A percentile compares a stretch with the other conserved stretches of the same genome.
These are phyloP conservation scores for Cairina moschata DNA, from an alignment of 2,113 vertebrate genomes.

Conservation along the genomic window DNA sequence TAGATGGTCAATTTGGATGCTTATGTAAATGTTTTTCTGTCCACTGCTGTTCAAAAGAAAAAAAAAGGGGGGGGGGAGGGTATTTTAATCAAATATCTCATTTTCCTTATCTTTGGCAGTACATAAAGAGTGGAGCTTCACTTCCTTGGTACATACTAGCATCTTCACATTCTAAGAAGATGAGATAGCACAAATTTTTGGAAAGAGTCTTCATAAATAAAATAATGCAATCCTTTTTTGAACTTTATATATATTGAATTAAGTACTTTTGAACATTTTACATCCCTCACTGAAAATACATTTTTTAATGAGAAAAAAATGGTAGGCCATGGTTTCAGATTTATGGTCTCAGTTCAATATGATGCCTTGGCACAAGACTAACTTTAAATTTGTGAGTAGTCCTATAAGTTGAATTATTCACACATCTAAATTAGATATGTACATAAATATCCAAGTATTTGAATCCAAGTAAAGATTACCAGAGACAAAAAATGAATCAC, in stretches of 20 bases:
- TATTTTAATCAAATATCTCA: neutral
- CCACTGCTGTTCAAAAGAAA: neutral
- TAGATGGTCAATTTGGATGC: neutral
- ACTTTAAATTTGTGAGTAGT: neutral
- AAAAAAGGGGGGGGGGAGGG: no score
- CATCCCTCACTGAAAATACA: neutral
- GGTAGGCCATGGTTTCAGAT: neutral
- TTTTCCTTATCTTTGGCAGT: neutral
- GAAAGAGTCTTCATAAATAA: neutral
- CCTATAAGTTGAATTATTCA: neutral
- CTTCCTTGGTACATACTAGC: neutral
- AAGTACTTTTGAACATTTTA: neutral
- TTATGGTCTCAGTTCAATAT: neutral
- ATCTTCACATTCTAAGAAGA: neutral
- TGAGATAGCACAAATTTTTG: neutral
- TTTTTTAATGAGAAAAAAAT: neutral
- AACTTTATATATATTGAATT: neutral
- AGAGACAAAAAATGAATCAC: neutral
- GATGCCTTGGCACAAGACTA: neutral
- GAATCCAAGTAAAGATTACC: neutral
- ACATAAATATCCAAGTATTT: neutral
- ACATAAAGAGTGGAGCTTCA: neutral
- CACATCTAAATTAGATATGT: neutral
- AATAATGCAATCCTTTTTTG: neutral
- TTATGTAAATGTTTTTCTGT: neutral